Percentiles rank a stretch among this genome's conserved stretches.
Evolutionary conservation across 2,113 vertebrate genomes (phyloP).

Genomic region (Aviceda subcristata): DNA sequence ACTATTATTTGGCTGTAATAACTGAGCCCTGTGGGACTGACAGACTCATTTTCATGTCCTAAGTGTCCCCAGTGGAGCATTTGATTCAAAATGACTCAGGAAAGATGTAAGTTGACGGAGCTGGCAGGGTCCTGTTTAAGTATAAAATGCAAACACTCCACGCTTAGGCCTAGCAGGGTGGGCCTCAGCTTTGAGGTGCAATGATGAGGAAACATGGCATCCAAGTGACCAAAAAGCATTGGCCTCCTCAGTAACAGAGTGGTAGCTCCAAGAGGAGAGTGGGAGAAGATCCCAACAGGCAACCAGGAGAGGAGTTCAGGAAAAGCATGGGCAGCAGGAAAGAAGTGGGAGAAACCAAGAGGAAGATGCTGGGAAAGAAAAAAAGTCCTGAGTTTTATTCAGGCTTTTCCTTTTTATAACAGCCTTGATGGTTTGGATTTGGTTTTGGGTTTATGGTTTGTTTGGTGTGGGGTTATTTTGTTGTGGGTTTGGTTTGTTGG

Average conservation of each 20-base stretch:
- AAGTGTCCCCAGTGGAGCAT: background rate
- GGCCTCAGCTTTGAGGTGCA: background rate
- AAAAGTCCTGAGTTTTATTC: background rate
- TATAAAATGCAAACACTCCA: background rate
- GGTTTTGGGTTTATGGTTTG: background rate
- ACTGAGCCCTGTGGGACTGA: background rate
- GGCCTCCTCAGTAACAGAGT: background rate
- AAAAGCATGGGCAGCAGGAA: background rate
- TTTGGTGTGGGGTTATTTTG: background rate
- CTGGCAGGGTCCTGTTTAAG: background rate
- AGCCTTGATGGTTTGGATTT: background rate
- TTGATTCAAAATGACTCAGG: background rate
- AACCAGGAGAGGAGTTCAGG: background rate
- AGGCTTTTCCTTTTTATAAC: background rate
- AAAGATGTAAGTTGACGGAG: background rate
- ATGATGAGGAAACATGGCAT: background rate
- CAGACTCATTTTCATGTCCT: background rate
- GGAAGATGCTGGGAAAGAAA: background rate
- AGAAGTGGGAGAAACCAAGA: background rate
- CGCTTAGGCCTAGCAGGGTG: too few relatives aligned
- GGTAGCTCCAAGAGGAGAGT: background rate
- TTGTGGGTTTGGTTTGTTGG: fast-evolving
- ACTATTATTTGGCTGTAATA: background rate
- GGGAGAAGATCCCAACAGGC: background rate
- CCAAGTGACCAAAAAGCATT: background rate